Base-by-base conservation (phyloP, 2,113 vertebrate genomes). In the Clarias batrachus region DNA sequence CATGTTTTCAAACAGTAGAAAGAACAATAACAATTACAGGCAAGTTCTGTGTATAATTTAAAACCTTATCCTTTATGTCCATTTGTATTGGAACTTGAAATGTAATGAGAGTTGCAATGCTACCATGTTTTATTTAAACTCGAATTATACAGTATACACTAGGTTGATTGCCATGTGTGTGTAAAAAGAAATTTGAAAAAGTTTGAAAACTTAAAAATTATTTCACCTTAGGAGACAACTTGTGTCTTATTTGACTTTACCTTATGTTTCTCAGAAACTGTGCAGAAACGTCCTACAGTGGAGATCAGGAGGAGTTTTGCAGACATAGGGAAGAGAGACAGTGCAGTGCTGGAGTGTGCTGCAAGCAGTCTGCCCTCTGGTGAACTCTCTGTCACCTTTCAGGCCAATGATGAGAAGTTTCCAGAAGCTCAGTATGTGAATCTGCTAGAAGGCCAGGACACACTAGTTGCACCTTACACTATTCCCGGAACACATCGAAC, bases 271-370 rank as follows among this genome's bases (percentile, higher is more conserved):
- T 37, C 33, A 37, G 33, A 37, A 30, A 21, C 66, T 86, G 48
- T 23, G 77, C 17, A 19, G 30, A 27, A 25, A 77, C 0, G 25
- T 89, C 91, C 92, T 63, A 19, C 27, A n/a, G 91, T 95, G 68
- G 60, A 74, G 73, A 93, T 94, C 88, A 93, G 91, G 59, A 92
- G 93, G 88, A 88, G 76, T 65, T 82, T 93, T 25, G 37, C 56
- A 83, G 78, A 91, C 27, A 82, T 88, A 52, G 54, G 60, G 68
- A 90, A 89, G 7, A 37, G 81, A 77, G 1, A 87, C 37, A 60
- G 17, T 13, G 70, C 54, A 59, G 85, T 92, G 48, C 89, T 95
- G 52, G 81, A 91, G 88, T 95, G 94, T 89, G 74, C 88, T 17
- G 52, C 92, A 86, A 87, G 80, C 59, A 54, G 79, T 25, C 84